Evolutionary conservation across 2,888 invertebrate species (phyloP), one percentile per base, ranked within the genome.

Genomic region (Epinotia nisella): DNA sequence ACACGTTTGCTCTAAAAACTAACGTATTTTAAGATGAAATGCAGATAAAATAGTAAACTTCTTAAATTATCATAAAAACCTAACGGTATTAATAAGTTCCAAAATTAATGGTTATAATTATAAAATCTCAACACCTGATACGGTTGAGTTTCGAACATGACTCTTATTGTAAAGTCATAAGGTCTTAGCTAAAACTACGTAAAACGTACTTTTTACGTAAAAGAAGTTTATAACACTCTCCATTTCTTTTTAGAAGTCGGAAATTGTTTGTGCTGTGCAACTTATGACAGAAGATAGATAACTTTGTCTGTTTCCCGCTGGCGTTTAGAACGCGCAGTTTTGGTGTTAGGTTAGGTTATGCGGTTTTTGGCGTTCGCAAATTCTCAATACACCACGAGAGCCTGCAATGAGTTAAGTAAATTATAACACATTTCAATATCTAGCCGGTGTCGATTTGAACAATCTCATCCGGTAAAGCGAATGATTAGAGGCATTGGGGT

Each of bases 181-280:
- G 62, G 61, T 62, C 7, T 5, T 45, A 1, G 13, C 9, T 19
- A 21, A 35, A 29, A n/a, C n/a, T n/a, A n/a, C n/a, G n/a, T 13
- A 49, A 19, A 51, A n/a, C n/a, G n/a, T n/a, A n/a, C n/a, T n/a
- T n/a, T n/a, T 51, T 13, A 15, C 65, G 41, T 65, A 59, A 53
- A 58, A 24, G 10, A 35, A 49, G 56, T 17, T 72, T 49, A 58
- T 39, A 58, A 68, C 62, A 62, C 72, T 72, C 39, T 61, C 62
- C 15, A 49, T 72, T 72, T 68, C 51, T 62, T 24, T 55, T 72
- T 62, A 62, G 68, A 72, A 58, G 67, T 51, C 15, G 67, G 56
- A 39, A 67, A 71, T 49, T 49, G 41, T 19, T 13, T 11, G 35
- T 11, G 19, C 17, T 68, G 49, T 49, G 10, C 59, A 41, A 7